Base-by-base conservation (phyloP, 2,113 vertebrate species). In the Gallinago undulata region DNA sequence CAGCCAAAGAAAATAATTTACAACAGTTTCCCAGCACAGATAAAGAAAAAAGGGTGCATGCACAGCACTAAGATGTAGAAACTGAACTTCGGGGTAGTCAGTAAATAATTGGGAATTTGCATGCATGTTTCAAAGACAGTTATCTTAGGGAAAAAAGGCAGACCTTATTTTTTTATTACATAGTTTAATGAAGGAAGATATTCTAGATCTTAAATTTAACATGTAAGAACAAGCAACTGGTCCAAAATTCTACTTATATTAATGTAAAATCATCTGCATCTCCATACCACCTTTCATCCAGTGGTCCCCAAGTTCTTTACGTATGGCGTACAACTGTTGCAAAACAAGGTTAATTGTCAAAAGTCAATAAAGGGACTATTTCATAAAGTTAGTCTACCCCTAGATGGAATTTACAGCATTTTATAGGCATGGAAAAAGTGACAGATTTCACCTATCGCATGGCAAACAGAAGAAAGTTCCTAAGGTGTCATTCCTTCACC, bases 1-100 rank as follows among this genome's bases (percentile, higher is more conserved):
- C 56, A 84, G 95, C 92, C 91, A 96, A 95, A 92, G 84, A 92
- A 94, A 96, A 93, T 90, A 22, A 91, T 87, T 93, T 76, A 76
- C 45, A 89, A 84, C 70, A 62, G 80, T 80, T 96, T 96, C 62
- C 41, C 70, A 87, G 80, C 73, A 89, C 19, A 55, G 41, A 78
- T 43, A 66, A 45, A 45, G 19, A 66, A 66, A 66, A 77, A 87
- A 89, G 12, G 35, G n/a, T 80, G 35, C 35, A 51, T 28, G 30
- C n/a, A 57, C 25, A 75, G 69, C 57, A 33, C 13, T n/a, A 41
- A 50, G 60, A 60, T 68, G 10, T 10, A 82, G 68, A 66, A 92
- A 68, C 9, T 33, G 48, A 95, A 89, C 23, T 91, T 89, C 31
- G 63, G 41, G 11, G 7, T 45, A 62, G 25, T 76, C 68, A 53